A percentile compares a stretch with the other conserved stretches of the same genome.
Conservation (phyloP, 2,797 vertebrate genomes). For the Lateolabrax maculatus region DNA sequence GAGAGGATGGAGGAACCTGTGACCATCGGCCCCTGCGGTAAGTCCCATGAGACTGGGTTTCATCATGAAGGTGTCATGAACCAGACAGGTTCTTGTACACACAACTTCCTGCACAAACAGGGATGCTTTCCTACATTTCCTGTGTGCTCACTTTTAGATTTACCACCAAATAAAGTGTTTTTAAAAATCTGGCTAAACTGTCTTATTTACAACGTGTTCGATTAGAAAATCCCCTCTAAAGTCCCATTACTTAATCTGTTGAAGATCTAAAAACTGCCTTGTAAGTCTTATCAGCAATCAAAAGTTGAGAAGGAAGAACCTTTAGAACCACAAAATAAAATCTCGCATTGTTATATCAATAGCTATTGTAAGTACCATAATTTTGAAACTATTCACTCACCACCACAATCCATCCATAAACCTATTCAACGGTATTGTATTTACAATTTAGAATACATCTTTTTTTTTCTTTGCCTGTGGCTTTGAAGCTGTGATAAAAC, state of each 20-base stretch:
- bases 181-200: background rate
- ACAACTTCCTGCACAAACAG: background rate
- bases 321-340: background rate
- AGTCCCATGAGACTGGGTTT: conserved; percentile 66
- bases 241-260: background rate
- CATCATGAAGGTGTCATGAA: background rate
- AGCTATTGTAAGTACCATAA: no score
- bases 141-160: background rate
- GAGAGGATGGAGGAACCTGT: conserved; percentile 92
- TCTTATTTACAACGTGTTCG: background rate
- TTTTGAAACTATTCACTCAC: background rate
- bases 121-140: background rate
- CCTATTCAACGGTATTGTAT: background rate
- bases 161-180: background rate
- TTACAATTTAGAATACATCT: background rate
- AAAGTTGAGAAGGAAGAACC: background rate
- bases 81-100: background rate
- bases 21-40: conserved; percentile 92
- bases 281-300: background rate
- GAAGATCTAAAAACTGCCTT: background rate
- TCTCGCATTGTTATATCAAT: no score
- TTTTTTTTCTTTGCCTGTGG: background rate
- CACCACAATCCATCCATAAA: background rate
- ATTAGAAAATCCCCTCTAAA: background rate
- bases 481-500: conserved; percentile 30